Evolutionary conservation across 2,797 vertebrate species (phyloP), one percentile per base, ranked within the genome.

Genomic region (Loris lydekkerianus): DNA sequence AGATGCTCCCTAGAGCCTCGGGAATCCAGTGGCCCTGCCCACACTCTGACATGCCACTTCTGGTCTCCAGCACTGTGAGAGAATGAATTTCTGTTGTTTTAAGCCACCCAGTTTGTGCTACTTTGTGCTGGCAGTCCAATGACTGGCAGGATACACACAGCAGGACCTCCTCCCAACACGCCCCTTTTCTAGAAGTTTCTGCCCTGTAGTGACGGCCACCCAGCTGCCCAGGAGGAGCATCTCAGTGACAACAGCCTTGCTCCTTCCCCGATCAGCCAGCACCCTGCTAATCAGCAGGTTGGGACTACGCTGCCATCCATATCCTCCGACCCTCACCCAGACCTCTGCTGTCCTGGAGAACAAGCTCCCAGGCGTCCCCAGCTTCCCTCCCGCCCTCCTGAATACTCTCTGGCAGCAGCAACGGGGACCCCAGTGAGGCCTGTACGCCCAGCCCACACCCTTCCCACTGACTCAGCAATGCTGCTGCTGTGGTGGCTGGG

Each of bases 101-200:
- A 17, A 63, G 21, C 2, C 37, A 7, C n/a, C 18, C 3, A 4
- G 27, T 2, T 3, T 11, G 5, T 4, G 40, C 25, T 14, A 8
- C 2, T 21, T 27, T 3, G 43, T 31, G 3, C 18, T 0, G 31
- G 61, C 3, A 5, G 40, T 40, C 29, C 0, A 14, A n/a, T 34
- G 11, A n/a, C 18, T 0, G 31, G 15, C 0, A 17, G 67, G 0
- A 11, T 0, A 2, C 10, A 7, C 13, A 1, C 27, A 87, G 58
- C 29, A 6, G 65, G 43, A 5, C 49, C 40, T 88, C 25, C 67
- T 46, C 21, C 34, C n/a, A 5, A 0, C 13, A 0, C 14, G 14
- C n/a, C 5, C 0, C 17, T 60, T 20, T 23, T 46, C 58, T 18
- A 1, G 0, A 1, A 0, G 10, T 14, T 43, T 21, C 63, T 20